Base-by-base conservation (phyloP, 2,888 invertebrate genomes). In the Plusia festucae region DNA sequence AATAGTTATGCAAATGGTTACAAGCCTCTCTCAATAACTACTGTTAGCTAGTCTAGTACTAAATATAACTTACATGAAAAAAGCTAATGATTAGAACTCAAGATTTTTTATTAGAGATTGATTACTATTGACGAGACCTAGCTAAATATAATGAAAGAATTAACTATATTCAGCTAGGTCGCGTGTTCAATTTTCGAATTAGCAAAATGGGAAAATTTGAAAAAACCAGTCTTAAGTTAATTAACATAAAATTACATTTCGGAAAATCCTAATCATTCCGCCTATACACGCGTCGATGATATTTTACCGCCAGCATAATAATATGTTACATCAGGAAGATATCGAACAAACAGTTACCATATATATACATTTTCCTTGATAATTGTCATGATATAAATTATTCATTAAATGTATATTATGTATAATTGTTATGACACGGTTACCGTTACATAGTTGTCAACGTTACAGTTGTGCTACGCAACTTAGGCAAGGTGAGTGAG, bases 261-360 rank as follows among this genome's bases (percentile, higher is more conserved):
- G 66, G 55, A 58, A 76, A 77, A 65, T 55, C 73, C 76, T 40
- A 9, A 51, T 53, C 16, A 18, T 49, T 49, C 58, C 11, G 27
- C 53, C 5, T 11, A 11, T n/a, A 46, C 32, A 15, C 20, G 32
- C 18, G 16, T 49, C 22, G 5, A 32, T 16, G 16, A 18, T 24
- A 52, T 44, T 70, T 75, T 70, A 55, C 58, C 55, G 18, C 40
- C 54, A 44, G 18, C 49, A 53, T 54, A 30, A 53, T 54, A 30
- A 24, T n/a, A 40, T n/a, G 40, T 44, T 53, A 13, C 18, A 54
- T 24, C 20, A 70, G 24, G 40, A 56, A 57, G 49, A n/a, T 44
- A 51, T n/a, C 15, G 16, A 40, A 20, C 34, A 55, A 56, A 44
- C 46, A 53, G 32, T 44, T 34, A 30, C 6, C 44, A 9, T 24